These are phyloP conservation scores for Lithophane leautieri DNA, from an alignment of 2,888 invertebrate genomes.

Conservation along the genomic window DNA sequence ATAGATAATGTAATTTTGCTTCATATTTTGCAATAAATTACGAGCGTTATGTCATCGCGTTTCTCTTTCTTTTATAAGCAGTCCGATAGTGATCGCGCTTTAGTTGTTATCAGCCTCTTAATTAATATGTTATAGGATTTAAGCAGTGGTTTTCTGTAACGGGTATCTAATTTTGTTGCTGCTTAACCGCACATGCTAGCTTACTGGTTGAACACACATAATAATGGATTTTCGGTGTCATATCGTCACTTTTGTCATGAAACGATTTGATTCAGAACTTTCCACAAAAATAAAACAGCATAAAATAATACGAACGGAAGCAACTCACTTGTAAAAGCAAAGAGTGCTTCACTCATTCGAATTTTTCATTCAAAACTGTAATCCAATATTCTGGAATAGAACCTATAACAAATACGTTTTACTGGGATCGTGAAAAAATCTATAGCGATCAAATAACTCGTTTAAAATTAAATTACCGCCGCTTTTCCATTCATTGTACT, in stretches of 20 bases:
- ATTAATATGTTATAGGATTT: too few species aligned
- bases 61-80: too few species aligned
- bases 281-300: not conserved
- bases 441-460: slow-evolving; percentile 5
- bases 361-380: slow-evolving; percentile 12
- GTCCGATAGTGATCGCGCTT: too few species aligned
- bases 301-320: not conserved
- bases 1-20: too few species aligned
- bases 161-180: not conserved
- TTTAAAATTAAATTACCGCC: not conserved
- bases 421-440: not conserved
- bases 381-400: slow-evolving; percentile 23
- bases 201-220: not conserved
- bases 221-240: not conserved
- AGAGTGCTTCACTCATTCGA: not conserved
- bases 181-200: not conserved
- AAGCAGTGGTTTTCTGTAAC: not conserved
- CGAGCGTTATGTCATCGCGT: too few species aligned
- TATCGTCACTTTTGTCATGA: not conserved
- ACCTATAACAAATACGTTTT: slow-evolving; percentile 12
- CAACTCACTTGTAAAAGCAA: not conserved
- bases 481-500: not conserved
- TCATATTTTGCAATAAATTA: too few species aligned
- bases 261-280: not conserved
- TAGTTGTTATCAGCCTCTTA: too few species aligned